A percentile compares a stretch with the other conserved stretches of the same genome.
phyloP scores from a whole-genome alignment of 2,113 vertebrate genomes.

The Erinaceus europaeus region DNA sequence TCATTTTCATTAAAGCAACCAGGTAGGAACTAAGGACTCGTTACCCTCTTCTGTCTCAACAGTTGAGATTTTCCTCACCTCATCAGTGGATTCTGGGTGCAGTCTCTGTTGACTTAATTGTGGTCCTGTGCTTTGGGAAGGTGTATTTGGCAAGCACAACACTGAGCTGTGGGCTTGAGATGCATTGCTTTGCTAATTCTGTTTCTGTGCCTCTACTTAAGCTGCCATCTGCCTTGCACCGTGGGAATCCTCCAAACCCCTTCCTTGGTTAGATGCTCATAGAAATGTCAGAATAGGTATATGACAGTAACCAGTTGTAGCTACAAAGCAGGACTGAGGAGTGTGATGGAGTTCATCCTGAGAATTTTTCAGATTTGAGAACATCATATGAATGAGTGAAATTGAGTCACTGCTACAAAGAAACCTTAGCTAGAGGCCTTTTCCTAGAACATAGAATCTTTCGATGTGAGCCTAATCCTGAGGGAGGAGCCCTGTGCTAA shows the following conservation, averaged over 20 bases:
- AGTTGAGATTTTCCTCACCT: not conserved
- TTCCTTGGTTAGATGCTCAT: not conserved
- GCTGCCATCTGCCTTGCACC: slow-evolving; percentile 38
- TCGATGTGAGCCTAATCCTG: not conserved
- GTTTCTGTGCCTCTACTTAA: not conserved
- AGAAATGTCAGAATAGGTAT: not conserved
- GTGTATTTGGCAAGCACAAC: not conserved
- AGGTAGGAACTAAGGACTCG: slow-evolving; percentile 63
- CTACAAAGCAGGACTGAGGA: not conserved
- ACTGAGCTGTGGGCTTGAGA: slow-evolving; percentile 19
- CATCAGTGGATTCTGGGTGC: not conserved
- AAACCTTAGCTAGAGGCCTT: not conserved
- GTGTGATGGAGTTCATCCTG: not conserved
- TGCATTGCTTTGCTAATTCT: slow-evolving; percentile 54
- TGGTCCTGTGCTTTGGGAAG: slow-evolving; percentile 51
- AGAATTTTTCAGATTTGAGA: slow-evolving; percentile 10
- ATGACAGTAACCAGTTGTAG: not conserved
- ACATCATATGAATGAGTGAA: not conserved
- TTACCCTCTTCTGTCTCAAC: slow-evolving; percentile 13
- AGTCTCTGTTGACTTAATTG: slow-evolving; percentile 43
- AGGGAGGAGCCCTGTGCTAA: not conserved
- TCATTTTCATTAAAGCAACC: slow-evolving; percentile 71
- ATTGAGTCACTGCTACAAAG: not conserved
- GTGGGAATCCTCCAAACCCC: not conserved
- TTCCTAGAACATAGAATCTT: not conserved